These are phyloP conservation scores for Penaeus chinensis DNA, from an alignment of 1,140 invertebrate genomes.

Conservation along the genomic window DNA sequence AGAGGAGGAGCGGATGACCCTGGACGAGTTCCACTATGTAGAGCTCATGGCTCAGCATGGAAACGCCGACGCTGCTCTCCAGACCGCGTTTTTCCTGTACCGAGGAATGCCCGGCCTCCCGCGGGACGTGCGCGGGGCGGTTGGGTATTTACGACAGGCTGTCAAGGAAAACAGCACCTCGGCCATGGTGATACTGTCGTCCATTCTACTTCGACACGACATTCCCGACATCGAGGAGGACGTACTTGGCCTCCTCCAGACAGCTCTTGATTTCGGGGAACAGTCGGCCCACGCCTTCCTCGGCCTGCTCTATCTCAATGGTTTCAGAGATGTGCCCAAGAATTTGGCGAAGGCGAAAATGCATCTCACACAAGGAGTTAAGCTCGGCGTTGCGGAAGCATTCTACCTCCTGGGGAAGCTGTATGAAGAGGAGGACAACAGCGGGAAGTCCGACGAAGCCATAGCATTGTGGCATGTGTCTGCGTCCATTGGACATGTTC, in stretches of 20 bases:
- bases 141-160: constrained; percentile 18
- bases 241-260: constrained; percentile 16
- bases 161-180: constrained; percentile 25
- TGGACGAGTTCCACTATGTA: constrained; percentile 31
- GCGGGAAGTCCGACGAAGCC: not conserved
- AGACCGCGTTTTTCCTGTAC: constrained; percentile 2
- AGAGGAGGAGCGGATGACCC: constrained; percentile 7
- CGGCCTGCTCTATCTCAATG: constrained; percentile 14
- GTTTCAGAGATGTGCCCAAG: constrained; percentile 12
- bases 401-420: constrained; percentile 21
- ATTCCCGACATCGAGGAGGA: not conserved
- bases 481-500: constrained; percentile 25
- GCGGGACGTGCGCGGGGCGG: not conserved
- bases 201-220: constrained; percentile 13
- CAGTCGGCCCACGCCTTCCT: constrained; percentile 29
- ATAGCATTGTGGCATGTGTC: constrained; percentile 27
- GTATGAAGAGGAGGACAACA: constrained; percentile 15
- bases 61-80: constrained; percentile 20
- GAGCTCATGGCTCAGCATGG: constrained; percentile 23
- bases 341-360: constrained; percentile 20
- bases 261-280: constrained; percentile 6
- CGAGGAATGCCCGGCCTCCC: constrained; percentile 2
- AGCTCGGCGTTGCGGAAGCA: not conserved
- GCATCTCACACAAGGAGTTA: constrained; percentile 21
- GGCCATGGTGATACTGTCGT: constrained; percentile 26